Evolutionary conservation across 1,140 invertebrate genomes (phyloP).

Genomic region (Eulimnadia texana): DNA sequence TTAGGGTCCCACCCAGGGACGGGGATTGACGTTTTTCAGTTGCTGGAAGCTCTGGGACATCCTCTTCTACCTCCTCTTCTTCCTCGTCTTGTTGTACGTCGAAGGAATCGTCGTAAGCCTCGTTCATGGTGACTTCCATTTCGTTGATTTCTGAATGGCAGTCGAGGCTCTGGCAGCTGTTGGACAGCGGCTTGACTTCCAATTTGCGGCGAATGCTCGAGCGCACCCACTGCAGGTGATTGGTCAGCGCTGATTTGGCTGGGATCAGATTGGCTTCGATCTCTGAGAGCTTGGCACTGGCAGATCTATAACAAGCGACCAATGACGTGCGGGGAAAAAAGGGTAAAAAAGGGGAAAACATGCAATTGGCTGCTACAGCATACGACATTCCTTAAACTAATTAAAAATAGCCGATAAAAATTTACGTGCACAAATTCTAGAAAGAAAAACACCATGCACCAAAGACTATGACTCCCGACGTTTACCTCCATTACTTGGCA

Average conservation of each 20-base stretch:
- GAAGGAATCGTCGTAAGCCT: neutral
- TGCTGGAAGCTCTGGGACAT: too few species aligned
- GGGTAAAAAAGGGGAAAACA: conserved; percentile 1
- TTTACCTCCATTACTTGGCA: neutral
- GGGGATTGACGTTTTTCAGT: neutral
- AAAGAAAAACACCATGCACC: too few species aligned
- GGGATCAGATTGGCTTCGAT: conserved; percentile 2
- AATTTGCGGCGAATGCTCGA: conserved; percentile 4
- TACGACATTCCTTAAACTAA: too few species aligned
- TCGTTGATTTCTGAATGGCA: neutral
- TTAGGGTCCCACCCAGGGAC: conserved; percentile 21
- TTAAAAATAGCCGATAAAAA: too few species aligned
- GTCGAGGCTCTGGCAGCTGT: neutral
- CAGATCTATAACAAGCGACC: conserved; percentile 1
- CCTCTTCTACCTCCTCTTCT: too few species aligned
- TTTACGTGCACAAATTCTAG: too few species aligned
- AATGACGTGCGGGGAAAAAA: neutral
- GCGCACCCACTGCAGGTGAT: conserved; percentile 6
- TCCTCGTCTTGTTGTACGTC: neutral
- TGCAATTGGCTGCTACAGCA: too few species aligned
- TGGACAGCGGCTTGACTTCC: neutral
- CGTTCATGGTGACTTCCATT: neutral
- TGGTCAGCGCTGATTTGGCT: conserved; percentile 4
- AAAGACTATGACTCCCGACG: too few species aligned
- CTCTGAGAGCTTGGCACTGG: neutral